Base-by-base conservation (phyloP, 2,113 vertebrate genomes). In the Pyxicephalus adspersus region DNA sequence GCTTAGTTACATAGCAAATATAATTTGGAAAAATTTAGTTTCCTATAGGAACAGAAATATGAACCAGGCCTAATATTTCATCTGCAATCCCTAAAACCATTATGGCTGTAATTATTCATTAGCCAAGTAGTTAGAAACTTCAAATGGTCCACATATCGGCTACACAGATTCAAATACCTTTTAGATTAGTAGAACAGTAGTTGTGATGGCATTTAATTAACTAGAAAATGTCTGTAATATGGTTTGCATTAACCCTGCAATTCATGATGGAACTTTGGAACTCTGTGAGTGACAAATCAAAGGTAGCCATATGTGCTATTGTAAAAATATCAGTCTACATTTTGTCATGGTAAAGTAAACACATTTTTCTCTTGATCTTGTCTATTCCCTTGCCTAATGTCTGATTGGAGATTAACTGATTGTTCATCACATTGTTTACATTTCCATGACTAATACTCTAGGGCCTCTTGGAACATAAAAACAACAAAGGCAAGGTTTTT, bases 341-440 rank as follows among this genome's bases (percentile, higher is more conserved):
- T 73, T 29, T 73, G 54, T 58, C 70, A 73, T 15, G 19, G 26
- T 58, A 58, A 34, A 29, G 57, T 73, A 73, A 73, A 73, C 70
- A 73, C 54, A 73, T 34, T 73, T n/a, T 73, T n/a, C 52, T 73
- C 70, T 73, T 22, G 52, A 58, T 58, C 70, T 57, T 29, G n/a
- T 31, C 34, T 23, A n/a, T 52, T 31, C 25, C 23, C 52, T 72
- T 72, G n/a, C n/a, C 58, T 52, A 73, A 57, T 20, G 11, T 57
- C 20, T 73, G 70, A 58, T 22, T 73, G 29, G n/a, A 20, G 70
- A 26, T n/a, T 57, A 34, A 58, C 23, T 57, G 11, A 57, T 72
- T 31, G 26, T 58, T 26, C 34, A 28, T 55, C 31, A 19, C 25
- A 57, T 11, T 73, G 31, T 73, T 73, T 73, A 73, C 28, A 23